Evolutionary conservation across 92 coral and sea anemone species (phyloP), one percentile per base, ranked within the genome.

Genomic region (Epizoanthus scotinus): DNA sequence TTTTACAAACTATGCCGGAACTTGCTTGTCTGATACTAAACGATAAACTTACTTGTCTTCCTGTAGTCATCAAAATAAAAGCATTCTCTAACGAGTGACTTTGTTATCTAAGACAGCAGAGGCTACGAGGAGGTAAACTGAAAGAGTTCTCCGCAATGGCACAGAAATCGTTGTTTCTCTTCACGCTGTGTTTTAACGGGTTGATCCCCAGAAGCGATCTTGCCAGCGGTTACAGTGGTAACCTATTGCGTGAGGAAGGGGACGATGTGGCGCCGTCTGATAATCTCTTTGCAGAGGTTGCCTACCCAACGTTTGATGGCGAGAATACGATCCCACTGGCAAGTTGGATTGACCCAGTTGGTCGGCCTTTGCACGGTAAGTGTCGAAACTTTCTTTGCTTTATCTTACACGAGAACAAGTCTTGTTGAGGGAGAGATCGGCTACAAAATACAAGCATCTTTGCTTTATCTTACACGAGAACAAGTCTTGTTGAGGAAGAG

Each of bases 1-100:
- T 75, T 59, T 59, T 55, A 25, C 17, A 42, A 59, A 21, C 24
- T 71, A 71, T 56, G 24, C 81, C 81, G 81, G 81, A 75, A 58
- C n/a, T 20, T 75, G 2, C 15, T 57, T 59, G 81, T 75, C 56
- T 44, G 61, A 13, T n/a, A 40, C 17, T n/a, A 14, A 75, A 34
- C 42, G 52, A 12, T 75, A 22, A 13, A 12, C 56, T 13, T 24
- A 24, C 21, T 5, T 75, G 22, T 55, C 61, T 55, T 75, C 29
- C 31, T 21, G 81, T 36, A 5, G 68, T 21, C 31, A 36, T 14
- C 21, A 20, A 7, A 34, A 58, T 21, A 36, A 21, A 75, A 44
- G 56, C 25, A 24, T 34, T 20, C 20, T 2, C 17, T 59, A 55
- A 36, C 22, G 24, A 28, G 9, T 64, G 70, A 10, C 55, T 49